phyloP scores from a whole-genome alignment of 1,140 invertebrate genomes.

The Formica selysi region DNA sequence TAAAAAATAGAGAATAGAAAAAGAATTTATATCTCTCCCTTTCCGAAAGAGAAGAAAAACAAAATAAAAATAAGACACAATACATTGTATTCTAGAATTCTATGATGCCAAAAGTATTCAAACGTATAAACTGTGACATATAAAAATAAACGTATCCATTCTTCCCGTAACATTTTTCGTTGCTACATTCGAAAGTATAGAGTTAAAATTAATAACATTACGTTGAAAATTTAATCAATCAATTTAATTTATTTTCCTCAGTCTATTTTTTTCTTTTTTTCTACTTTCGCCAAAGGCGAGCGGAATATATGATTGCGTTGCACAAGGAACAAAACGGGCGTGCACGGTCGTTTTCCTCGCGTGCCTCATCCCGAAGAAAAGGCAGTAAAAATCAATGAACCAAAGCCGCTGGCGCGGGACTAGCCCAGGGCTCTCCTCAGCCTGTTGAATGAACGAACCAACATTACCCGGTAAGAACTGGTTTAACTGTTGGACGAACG shows the following conservation, averaged over 20 bases:
- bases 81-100: background rate
- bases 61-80: background rate
- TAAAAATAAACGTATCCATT: background rate
- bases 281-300: background rate
- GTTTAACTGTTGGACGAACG: constrained; percentile 54
- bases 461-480: constrained; percentile 54
- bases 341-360: constrained; percentile 26
- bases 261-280: constrained; percentile 9
- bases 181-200: background rate
- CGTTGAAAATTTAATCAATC: constrained; percentile 34
- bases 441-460: constrained; percentile 61
- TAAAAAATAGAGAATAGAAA: constrained; percentile 31
- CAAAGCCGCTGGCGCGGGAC: constrained; percentile 55
- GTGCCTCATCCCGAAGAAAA: constrained; percentile 55
- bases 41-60: background rate
- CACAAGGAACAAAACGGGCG: constrained; percentile 41
- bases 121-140: background rate
- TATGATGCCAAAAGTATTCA: background rate
- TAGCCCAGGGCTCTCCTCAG: constrained; percentile 59
- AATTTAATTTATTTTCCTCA: constrained; percentile 32
- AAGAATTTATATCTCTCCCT: background rate
- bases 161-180: background rate
- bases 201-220: background rate
- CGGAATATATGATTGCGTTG: constrained; percentile 52
- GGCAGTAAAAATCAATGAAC: constrained; percentile 61